Percentiles rank a stretch among this genome's conserved stretches.
phyloP scores from a whole-genome alignment of 2,888 invertebrate species.

The Mamestra brassicae region DNA sequence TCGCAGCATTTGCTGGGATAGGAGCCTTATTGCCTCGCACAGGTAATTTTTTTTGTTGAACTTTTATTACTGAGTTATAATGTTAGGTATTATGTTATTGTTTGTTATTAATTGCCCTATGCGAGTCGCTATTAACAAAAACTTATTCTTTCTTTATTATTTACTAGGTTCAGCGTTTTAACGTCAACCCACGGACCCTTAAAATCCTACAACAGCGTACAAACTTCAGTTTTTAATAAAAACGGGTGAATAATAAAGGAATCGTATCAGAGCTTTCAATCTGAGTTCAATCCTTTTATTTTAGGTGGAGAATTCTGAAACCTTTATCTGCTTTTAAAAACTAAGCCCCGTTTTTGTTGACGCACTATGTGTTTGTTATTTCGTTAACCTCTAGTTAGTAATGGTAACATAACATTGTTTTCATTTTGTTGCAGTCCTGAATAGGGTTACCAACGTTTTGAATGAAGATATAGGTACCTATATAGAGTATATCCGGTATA shows the following conservation, averaged over 20 bases:
- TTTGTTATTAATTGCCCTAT: too few relatives aligned
- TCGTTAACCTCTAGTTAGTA: neutral
- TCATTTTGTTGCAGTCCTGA: neutral
- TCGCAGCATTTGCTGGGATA: too few relatives aligned
- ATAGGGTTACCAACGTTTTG: too few relatives aligned
- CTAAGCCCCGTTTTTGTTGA: neutral
- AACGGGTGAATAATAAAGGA: conserved; percentile 55
- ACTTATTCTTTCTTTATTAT: neutral
- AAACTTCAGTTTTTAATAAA: conserved; percentile 66
- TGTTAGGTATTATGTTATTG: too few relatives aligned
- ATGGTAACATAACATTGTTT: neutral
- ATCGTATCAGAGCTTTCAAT: conserved; percentile 59
- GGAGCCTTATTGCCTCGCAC: too few relatives aligned
- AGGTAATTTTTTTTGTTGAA: too few relatives aligned
- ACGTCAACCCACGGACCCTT: conserved; percentile 10
- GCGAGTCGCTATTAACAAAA: too few relatives aligned
- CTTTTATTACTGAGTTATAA: too few relatives aligned
- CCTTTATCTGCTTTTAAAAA: conserved; percentile 44
- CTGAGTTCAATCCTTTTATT: conserved; percentile 44
- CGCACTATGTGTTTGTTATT: neutral
- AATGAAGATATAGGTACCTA: too few relatives aligned
- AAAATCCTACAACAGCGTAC: conserved; percentile 44
- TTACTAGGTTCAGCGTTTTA: neutral
- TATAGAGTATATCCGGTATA: too few relatives aligned
- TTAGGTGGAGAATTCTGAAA: conserved; percentile 34